phyloP scores from a whole-genome alignment of 2,888 invertebrate genomes.

The Philopedon plagiatum region DNA sequence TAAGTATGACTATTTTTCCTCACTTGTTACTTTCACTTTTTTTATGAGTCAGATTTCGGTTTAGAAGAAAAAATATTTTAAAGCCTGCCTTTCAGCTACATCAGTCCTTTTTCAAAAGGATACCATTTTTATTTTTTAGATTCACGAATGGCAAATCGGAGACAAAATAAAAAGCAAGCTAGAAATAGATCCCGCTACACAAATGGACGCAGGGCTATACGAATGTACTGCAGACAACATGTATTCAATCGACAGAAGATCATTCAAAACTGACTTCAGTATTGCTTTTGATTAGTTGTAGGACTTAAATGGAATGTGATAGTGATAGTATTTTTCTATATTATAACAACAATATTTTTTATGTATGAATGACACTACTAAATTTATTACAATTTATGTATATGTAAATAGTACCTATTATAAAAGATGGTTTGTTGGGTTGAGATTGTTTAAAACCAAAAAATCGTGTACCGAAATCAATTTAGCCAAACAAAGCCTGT shows the following conservation, averaged over 20 bases:
- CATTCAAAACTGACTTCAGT: conserved; percentile 94
- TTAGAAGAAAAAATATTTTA: too few species aligned
- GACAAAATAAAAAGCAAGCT: conserved; percentile 92
- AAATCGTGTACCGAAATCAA: too few species aligned
- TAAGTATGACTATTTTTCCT: too few species aligned
- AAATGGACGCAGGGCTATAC: conserved; percentile 96
- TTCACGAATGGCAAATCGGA: conserved; percentile 91
- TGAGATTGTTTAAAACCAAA: too few species aligned
- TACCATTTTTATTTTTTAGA: conserved; percentile 72
- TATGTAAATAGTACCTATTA: not conserved
- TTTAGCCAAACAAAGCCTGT: too few species aligned
- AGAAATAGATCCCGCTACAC: conserved; percentile 95
- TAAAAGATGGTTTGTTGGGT: not conserved
- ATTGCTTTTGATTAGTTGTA: conserved; percentile 84
- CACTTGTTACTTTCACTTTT: too few species aligned
- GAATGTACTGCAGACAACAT: conserved; percentile 95
- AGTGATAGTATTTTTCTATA: conserved; percentile 20
- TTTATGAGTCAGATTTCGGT: too few species aligned
- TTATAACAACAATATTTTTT: not conserved
- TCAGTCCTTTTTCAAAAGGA: too few species aligned
- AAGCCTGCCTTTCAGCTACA: too few species aligned
- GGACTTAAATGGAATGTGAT: conserved; percentile 16
- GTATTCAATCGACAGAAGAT: conserved; percentile 91
- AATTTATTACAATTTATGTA: not conserved
- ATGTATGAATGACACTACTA: not conserved